A percentile compares a stretch with the other conserved stretches of the same genome.
Conservation (phyloP, 1,140 invertebrate genomes). For the Drosophila arawakana region DNA sequence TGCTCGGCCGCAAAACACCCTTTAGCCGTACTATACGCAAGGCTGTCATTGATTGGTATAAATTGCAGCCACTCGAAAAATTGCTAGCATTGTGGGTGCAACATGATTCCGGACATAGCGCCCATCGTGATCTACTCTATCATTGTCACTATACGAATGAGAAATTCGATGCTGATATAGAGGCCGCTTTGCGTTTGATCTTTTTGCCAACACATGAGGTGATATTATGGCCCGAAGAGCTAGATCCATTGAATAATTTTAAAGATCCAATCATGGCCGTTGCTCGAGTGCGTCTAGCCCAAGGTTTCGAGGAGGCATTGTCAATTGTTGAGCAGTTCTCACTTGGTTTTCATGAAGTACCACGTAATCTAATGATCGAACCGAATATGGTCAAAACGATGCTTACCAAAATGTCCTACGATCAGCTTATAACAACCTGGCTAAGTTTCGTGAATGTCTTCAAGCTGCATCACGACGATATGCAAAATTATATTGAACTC, state of each 20-base stretch:
- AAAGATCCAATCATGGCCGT: conserved; percentile 46
- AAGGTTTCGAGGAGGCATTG: conserved; percentile 32
- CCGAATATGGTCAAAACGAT: conserved; percentile 39
- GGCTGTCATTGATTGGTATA: conserved; percentile 70
- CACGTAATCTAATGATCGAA: conserved; percentile 42
- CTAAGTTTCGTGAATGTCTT: conserved; percentile 24
- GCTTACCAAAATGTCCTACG: conserved; percentile 58
- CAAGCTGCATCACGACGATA: not conserved
- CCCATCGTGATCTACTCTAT: conserved; percentile 59
- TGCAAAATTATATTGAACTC: conserved; percentile 7
- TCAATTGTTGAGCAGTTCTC: conserved; percentile 47
- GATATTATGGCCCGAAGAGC: conserved; percentile 42
- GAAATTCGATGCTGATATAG: conserved; percentile 27
- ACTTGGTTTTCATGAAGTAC: conserved; percentile 62
- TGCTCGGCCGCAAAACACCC: conserved; percentile 39
- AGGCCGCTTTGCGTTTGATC: conserved; percentile 51
- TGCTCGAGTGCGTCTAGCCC: conserved; percentile 46
- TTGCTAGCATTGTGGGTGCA: conserved; percentile 63
- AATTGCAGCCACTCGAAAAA: conserved; percentile 44
- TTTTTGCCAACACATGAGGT: conserved; percentile 30
- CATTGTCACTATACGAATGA: conserved; percentile 56
- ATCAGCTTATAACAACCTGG: conserved; percentile 63
- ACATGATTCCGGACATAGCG: conserved; percentile 24
- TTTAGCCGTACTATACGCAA: conserved; percentile 69
- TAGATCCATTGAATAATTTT: conserved; percentile 33